Conservation (phyloP, 2,888 invertebrate genomes). For the Tenthredo scrophulariae region DNA sequence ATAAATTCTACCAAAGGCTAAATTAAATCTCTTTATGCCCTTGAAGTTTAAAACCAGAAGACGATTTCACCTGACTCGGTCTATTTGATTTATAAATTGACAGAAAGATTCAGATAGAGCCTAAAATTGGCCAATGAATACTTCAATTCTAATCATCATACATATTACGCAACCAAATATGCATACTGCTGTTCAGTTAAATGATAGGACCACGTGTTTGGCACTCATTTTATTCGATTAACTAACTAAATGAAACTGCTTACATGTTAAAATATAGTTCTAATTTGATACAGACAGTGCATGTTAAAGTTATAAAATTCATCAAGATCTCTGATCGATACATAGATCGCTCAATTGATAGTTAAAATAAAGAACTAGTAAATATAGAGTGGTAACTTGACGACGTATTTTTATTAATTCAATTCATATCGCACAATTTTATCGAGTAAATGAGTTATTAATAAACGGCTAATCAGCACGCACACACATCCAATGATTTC, state of each 20-base stretch:
- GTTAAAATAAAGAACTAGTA: neutral
- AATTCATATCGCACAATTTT: neutral
- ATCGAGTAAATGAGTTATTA: constrained; percentile 3
- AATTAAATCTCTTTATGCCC: neutral
- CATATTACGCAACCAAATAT: neutral
- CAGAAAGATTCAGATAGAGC: neutral
- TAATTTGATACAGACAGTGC: neutral
- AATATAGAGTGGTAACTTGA: neutral
- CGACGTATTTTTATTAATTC: neutral
- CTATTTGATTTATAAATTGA: constrained; percentile 18
- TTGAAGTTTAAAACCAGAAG: neutral
- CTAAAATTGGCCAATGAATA: neutral
- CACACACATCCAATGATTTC: neutral
- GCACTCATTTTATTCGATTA: neutral
- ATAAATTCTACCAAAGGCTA: neutral
- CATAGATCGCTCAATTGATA: constrained; percentile 17
- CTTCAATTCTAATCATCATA: neutral
- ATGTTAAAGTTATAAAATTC: neutral
- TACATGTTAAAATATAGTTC: neutral
- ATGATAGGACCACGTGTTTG: neutral
- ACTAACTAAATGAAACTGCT: neutral
- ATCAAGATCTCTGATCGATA: constrained; percentile 2
- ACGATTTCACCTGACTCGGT: neutral
- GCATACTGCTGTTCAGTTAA: neutral
- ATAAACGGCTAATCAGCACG: constrained; percentile 20